Conservation (phyloP, 2,888 invertebrate species). For the Eremobia ochroleuca region DNA sequence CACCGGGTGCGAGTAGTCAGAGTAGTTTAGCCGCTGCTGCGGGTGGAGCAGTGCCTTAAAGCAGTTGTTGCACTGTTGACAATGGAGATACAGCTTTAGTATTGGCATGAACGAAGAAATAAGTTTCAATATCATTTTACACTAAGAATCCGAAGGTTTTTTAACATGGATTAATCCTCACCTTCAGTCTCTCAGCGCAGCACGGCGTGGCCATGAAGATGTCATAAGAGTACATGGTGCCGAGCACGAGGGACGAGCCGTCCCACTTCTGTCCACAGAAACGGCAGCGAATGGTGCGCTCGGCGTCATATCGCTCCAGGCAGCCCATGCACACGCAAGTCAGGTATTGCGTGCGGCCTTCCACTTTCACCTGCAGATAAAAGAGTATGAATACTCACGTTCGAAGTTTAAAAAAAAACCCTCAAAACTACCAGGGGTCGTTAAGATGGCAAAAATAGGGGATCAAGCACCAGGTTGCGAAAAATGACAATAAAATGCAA, state of each 20-base stretch:
- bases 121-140: background rate
- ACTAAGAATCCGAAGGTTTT: background rate
- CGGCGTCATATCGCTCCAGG: constrained; percentile 95
- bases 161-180: constrained; percentile 80
- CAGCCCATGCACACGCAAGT: constrained; percentile 99
- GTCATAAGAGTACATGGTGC: constrained; percentile 99
- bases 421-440: background rate
- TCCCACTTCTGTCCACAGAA: constrained; percentile 97
- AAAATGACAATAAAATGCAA: no score
- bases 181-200: constrained; percentile 97
- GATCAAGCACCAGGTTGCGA: background rate
- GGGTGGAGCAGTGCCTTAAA: constrained; percentile 96
- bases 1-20: constrained; percentile 98
- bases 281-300: constrained; percentile 95
- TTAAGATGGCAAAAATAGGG: background rate
- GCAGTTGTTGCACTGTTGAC: constrained; percentile 97
- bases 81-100: constrained; percentile 54
- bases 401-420: background rate
- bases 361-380: constrained; percentile 93
- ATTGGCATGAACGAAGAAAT: background rate
- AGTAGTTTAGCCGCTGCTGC: constrained; percentile 97
- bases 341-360: constrained; percentile 97
- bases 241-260: constrained; percentile 97
- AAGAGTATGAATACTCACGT: background rate
- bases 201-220: constrained; percentile 99